Base-by-base conservation (phyloP, 2,888 invertebrate genomes). In the Rhimphoctona megacephalus region DNA sequence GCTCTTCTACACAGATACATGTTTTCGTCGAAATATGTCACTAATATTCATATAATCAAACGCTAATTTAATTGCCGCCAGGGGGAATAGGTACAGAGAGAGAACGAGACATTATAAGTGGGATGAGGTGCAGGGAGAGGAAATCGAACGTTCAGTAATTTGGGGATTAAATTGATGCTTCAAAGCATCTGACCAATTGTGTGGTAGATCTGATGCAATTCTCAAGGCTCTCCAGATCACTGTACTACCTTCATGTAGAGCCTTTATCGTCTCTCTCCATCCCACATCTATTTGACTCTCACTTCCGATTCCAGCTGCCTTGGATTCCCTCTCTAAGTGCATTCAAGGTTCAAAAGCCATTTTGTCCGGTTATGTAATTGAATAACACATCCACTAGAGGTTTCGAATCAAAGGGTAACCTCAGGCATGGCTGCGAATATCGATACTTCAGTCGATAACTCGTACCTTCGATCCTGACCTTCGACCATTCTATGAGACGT, bases 131-230 rank as follows among this genome's bases (percentile, higher is more conserved):
- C 22, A 14, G 43, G 6, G n/a, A 54, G 57, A 33, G n/a, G 39
- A 25, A 22, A 77, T 19, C 70, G 57, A 30, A 66, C 78, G 76
- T 81, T 49, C 67, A 36, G 74, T 72, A 83, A 83, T 86, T 77
- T 54, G 30, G 54, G 46, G 64, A 77, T 72, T 67, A 43, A 83
- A 83, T 81, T 81, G 77, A 81, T 81, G 61, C 78, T 49, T 83
- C 81, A 78, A 78, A 78, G 83, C 30, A 78, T 70, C 46, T 64
- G 80, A 67, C 81, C 81, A 78, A 83, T 83, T 77, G 81, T 61
- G 74, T 67, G 72, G 43, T 43, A 77, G 67, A 81, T 83, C 61
- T 66, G 80, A 73, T 77, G 46, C 80, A 72, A 81, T 72, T 39
- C 80, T 76, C n/a, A 69, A 80, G 73, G 46, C 73, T 72, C 64